These are phyloP conservation scores for Psix sp. DNA, from an alignment of 1,140 invertebrate species.

Conservation along the genomic window DNA sequence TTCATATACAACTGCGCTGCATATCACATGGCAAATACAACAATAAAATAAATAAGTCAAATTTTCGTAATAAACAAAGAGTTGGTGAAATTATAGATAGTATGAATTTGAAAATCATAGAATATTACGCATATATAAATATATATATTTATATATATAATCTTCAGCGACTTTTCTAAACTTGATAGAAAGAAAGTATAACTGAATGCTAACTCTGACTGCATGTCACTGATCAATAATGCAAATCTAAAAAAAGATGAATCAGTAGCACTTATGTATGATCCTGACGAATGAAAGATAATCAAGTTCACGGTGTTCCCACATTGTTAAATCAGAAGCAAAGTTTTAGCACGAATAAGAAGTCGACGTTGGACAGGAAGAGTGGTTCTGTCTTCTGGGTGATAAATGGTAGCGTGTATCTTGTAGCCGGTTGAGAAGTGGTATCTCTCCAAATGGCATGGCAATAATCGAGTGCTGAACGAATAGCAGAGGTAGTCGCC, in stretches of 20 bases:
- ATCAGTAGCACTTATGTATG: constrained; percentile 20
- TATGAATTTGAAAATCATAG: too few species aligned
- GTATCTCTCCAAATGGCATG: constrained; percentile 25
- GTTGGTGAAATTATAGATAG: too few species aligned
- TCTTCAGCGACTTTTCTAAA: too few species aligned
- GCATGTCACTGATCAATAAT: constrained; percentile 14
- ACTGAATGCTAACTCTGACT: background rate
- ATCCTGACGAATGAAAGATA: constrained; percentile 30
- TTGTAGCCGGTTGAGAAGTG: constrained; percentile 11
- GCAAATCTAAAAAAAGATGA: background rate
- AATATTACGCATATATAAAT: too few species aligned
- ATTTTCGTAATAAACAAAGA: too few species aligned
- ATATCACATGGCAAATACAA: too few species aligned
- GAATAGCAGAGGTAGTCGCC: constrained; percentile 12
- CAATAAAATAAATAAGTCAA: too few species aligned
- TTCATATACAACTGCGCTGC: too few species aligned
- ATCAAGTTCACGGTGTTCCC: constrained; percentile 55
- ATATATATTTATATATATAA: too few species aligned
- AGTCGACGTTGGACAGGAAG: constrained; percentile 33
- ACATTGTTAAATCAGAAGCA: constrained; percentile 57
- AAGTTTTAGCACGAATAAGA: constrained; percentile 33
- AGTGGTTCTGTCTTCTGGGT: constrained; percentile 53
- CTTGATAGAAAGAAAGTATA: too few species aligned
- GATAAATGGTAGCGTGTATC: constrained; percentile 53
- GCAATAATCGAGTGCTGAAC: constrained; percentile 17